Conservation (phyloP, 2,797 vertebrate genomes). For the Sandelia bainsii region DNA sequence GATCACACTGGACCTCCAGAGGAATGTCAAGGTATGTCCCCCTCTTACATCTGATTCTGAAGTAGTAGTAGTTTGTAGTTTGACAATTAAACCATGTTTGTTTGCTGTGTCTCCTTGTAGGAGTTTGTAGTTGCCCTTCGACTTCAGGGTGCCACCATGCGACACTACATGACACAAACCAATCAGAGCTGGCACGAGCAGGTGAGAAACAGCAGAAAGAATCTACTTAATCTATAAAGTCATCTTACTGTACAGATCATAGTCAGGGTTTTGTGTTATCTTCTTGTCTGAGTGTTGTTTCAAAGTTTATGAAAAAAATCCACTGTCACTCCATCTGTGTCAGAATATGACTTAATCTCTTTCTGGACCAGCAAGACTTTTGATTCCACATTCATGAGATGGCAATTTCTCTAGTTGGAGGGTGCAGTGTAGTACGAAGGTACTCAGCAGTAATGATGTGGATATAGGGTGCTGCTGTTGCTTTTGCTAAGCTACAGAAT, state of each 20-base stretch:
- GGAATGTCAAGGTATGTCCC: conserved; percentile 88
- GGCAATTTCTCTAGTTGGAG: no score
- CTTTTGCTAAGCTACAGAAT: conserved; percentile 5
- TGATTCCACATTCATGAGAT: conserved; percentile 12
- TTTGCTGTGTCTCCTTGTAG: conserved; percentile 67
- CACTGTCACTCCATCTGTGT: not conserved
- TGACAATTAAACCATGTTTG: not conserved
- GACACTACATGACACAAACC: conserved; percentile 87
- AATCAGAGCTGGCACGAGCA: conserved; percentile 94
- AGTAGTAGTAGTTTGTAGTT: not conserved
- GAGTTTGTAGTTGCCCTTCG: conserved; percentile 93
- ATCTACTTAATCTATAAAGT: not conserved
- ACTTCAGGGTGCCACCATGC: conserved; percentile 90
- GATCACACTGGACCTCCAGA: conserved; percentile 90
- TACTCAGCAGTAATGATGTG: no score
- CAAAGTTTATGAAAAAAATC: not conserved
- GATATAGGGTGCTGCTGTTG: not conserved
- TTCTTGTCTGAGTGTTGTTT: not conserved
- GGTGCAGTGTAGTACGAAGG: no score
- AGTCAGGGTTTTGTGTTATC: not conserved
- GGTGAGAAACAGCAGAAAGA: conserved; percentile 66
- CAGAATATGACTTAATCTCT: not conserved
- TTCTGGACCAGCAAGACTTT: conserved; percentile 10
- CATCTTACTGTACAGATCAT: not conserved
- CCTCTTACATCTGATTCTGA: not conserved